Conservation (phyloP, 2,113 vertebrate species). For the Leptobrachium leishanense region DNA sequence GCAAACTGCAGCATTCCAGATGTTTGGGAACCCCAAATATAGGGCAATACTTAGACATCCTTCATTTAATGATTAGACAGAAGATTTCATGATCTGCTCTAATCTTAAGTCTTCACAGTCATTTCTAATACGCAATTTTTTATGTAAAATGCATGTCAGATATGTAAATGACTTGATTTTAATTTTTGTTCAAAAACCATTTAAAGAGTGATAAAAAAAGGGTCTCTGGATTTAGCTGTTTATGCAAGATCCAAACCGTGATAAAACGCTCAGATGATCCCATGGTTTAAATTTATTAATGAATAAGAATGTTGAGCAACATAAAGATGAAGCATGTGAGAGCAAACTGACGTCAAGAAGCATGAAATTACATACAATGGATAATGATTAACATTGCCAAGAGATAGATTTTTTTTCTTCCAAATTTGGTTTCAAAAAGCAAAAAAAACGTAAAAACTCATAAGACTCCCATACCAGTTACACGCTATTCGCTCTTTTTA, state of each 20-base stretch:
- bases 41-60: no score
- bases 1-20: no score
- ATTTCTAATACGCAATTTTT: no score
- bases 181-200: no score
- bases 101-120: no score
- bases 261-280: conserved; percentile 32
- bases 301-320: conserved; percentile 35
- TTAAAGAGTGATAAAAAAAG: no score
- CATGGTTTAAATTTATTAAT: conserved; percentile 40
- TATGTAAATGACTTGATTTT: no score
- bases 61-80: no score
- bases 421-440: conserved; percentile 55
- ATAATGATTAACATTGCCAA: conserved; percentile 43
- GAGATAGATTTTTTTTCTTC: not conserved
- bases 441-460: conserved; percentile 51
- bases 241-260: conserved; percentile 8
- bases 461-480: conserved; percentile 50
- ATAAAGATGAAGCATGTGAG: conserved; percentile 43
- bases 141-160: no score
- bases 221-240: no score
- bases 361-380: conserved; percentile 47
- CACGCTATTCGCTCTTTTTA: conserved; percentile 46
- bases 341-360: conserved; percentile 41
- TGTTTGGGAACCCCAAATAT: no score
- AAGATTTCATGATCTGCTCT: no score